A percentile compares a stretch with the other conserved stretches of the same genome.
phyloP scores from a whole-genome alignment of 2,113 vertebrate genomes.

The Chionomys nivalis region DNA sequence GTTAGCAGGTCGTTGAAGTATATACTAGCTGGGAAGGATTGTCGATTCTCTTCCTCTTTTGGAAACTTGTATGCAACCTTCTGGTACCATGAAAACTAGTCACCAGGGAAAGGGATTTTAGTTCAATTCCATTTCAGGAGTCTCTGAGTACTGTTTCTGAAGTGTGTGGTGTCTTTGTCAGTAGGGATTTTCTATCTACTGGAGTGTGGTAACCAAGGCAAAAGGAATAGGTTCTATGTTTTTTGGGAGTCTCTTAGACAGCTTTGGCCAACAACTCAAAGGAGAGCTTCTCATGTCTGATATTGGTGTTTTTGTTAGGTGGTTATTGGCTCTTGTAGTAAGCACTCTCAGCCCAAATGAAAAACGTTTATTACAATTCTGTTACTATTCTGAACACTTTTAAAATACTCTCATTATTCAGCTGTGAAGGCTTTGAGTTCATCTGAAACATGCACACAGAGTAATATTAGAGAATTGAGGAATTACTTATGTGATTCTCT shows the following conservation, averaged over 20 bases:
- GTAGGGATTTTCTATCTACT: background rate
- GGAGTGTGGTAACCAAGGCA: background rate
- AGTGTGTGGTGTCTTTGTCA: background rate
- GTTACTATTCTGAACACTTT: background rate
- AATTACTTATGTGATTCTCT: background rate
- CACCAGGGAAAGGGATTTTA: background rate
- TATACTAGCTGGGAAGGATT: background rate
- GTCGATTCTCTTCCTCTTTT: background rate
- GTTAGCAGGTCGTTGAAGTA: background rate
- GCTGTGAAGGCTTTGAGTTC: background rate
- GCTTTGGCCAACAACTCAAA: background rate
- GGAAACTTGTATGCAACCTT: background rate
- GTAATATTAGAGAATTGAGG: background rate
- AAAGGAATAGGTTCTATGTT: background rate
- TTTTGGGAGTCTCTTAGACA: background rate
- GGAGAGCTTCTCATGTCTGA: background rate
- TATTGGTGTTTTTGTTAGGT: background rate
- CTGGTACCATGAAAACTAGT: background rate
- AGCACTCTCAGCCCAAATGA: background rate
- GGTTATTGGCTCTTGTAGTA: background rate
- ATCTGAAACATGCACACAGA: background rate
- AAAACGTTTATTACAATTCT: background rate
- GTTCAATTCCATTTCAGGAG: background rate
- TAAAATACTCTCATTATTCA: background rate
- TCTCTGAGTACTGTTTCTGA: background rate